phyloP scores from a whole-genome alignment of 1,140 invertebrate species.

The Acyrthosiphon pisum region DNA sequence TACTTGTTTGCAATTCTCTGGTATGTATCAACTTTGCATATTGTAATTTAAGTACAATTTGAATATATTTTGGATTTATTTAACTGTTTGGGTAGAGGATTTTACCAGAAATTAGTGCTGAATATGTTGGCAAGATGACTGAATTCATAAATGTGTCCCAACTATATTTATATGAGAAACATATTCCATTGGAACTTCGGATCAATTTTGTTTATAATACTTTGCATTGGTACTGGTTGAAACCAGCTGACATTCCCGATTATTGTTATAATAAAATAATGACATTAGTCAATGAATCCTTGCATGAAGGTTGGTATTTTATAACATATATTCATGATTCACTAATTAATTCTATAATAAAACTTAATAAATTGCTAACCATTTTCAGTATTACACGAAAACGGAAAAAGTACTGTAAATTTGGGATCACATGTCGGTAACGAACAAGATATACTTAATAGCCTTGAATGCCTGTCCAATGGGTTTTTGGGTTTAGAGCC shows the following conservation, averaged over 20 bases:
- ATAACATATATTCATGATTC: neutral
- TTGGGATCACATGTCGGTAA: neutral
- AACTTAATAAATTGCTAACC: neutral
- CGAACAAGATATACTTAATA: slow-evolving; percentile 35
- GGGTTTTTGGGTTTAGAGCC: slow-evolving; percentile 31
- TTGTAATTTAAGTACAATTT: neutral
- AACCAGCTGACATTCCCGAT: slow-evolving; percentile 16
- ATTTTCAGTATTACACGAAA: slow-evolving; percentile 45
- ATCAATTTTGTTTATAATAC: slow-evolving; percentile 37
- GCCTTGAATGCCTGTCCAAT: slow-evolving; percentile 1
- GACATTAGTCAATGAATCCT: neutral
- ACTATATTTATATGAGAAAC: slow-evolving; percentile 47
- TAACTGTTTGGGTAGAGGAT: neutral
- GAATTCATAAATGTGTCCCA: slow-evolving; percentile 38
- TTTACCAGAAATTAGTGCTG: neutral
- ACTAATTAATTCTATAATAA: neutral
- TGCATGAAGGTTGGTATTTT: slow-evolving; percentile 26
- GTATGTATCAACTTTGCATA: neutral
- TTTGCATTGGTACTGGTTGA: slow-evolving; percentile 48
- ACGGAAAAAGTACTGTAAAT: slow-evolving; percentile 4
- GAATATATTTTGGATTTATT: neutral
- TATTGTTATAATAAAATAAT: slow-evolving; percentile 45
- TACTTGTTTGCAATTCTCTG: slow-evolving; percentile 40
- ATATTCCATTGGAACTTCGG: slow-evolving; percentile 18
- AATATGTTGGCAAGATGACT: slow-evolving; percentile 36